Base-by-base conservation (phyloP, 2,888 invertebrate species). In the Lutraria lutraria region DNA sequence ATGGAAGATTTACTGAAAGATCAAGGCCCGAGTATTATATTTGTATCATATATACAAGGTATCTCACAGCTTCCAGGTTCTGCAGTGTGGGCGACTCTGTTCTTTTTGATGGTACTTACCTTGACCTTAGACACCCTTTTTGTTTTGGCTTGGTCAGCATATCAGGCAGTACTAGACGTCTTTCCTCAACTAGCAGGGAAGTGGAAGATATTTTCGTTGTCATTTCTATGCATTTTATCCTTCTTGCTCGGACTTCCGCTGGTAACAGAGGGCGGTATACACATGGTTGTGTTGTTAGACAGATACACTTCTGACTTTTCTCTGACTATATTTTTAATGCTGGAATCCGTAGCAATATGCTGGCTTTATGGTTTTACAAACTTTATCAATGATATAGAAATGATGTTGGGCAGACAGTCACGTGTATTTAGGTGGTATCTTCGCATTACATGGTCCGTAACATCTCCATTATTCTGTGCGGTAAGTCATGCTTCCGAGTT, bases 361-460 rank as follows among this genome's bases (percentile, higher is more conserved):
- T 98, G 98, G 98, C 97, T 98, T 85, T 98, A 98, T 95, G 98
- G 98, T n/a, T 31, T 88, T 16, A 54, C 60, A 2, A 72, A 63
- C 3, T 89, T 89, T 43, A 87, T 89, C n/a, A 19, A 54, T 3
- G 89, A 91, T 29, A 29, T 91, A 10, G 91, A 91, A 34, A 54
- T 81, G 76, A 91, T 91, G 87, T 72, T 89, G 10, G 91, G 91
- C 0, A 54, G 25, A n/a, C 87, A 86, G 13, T 60, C 79, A 0
- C 79, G 29, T 4, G 16, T 56, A 6, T 86, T 87, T 34, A 85
- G 83, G 81, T 80, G 80, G 72, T 91, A 87, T 56, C 88, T 85
- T 85, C 85, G 76, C 19, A 60, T 68, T 10, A 88, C 87, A 13
- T 90, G 90, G 90, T 52, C 83, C 0, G 43, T 87, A 10, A 87